These are phyloP conservation scores for Drosophila mauritiana DNA, from an alignment of 1,140 invertebrate genomes.

Conservation along the genomic window DNA sequence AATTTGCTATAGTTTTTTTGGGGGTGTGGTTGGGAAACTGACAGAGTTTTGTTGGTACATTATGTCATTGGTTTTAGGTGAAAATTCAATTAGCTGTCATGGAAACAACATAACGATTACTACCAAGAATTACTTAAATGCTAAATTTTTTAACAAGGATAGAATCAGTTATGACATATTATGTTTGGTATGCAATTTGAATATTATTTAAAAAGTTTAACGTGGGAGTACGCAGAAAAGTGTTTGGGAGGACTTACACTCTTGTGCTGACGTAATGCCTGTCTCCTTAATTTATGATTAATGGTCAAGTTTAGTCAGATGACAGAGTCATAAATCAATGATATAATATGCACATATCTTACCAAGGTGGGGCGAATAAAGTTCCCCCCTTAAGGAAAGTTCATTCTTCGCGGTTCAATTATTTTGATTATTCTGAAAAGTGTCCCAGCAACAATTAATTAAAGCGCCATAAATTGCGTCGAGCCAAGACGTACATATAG, in stretches of 20 bases:
- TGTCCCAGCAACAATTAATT: constrained; percentile 66
- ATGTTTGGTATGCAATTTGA: background rate
- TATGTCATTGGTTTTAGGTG: constrained; percentile 11
- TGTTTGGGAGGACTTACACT: constrained; percentile 9
- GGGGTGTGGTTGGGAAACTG: constrained; percentile 8
- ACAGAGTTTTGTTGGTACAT: background rate
- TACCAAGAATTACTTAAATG: too few species aligned
- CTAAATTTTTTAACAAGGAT: too few species aligned
- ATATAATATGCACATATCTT: constrained; percentile 9
- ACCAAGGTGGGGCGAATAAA: constrained; percentile 1
- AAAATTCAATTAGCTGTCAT: constrained; percentile 2
- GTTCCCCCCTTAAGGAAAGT: constrained; percentile 23
- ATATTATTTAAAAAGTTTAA: background rate
- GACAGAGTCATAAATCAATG: constrained; percentile 42
- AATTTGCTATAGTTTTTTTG: constrained; percentile 16
- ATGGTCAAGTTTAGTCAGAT: constrained; percentile 20
- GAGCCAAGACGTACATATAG: constrained; percentile 32
- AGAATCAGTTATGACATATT: too few species aligned
- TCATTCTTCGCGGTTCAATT: constrained; percentile 28
- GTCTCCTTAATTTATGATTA: constrained; percentile 20
- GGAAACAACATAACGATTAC: background rate
- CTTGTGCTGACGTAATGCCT: constrained; percentile 28
- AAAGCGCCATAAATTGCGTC: constrained; percentile 59
- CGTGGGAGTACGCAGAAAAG: constrained; percentile 2
- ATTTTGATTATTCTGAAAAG: constrained; percentile 43